Base-by-base conservation (phyloP, 2,113 vertebrate species). In the Oxyura jamaicensis region DNA sequence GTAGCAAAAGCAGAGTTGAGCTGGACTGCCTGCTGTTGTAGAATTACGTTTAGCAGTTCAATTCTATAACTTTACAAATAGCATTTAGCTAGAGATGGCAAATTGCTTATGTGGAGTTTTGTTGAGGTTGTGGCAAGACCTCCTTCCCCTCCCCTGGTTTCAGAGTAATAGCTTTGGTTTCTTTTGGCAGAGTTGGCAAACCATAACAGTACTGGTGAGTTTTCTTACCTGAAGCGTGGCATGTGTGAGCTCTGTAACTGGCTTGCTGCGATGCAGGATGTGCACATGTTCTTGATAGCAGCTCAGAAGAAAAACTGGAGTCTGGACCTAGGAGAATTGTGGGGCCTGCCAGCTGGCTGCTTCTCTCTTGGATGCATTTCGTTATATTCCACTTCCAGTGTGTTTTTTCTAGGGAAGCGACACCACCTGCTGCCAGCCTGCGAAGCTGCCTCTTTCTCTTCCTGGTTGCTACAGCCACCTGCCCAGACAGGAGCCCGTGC, bases 351-450 rank as follows among this genome's bases (percentile, higher is more conserved):
- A 74, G 58, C 15, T 21, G 50, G 48, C 41, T 29, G 16, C n/a
- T 68, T 82, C 28, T 29, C 44, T 35, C 21, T 8, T 21, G 2
- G 16, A 15, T 25, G 44, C 63, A 8, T n/a, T 14, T 36, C 22
- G 12, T 56, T 17, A 5, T 10, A 31, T 20, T 55, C 65, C 16
- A 1, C 26, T 66, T 53, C 62, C 65, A 62, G 39, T 2, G 1
- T 6, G 52, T 59, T 22, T 88, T 36, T 79, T 19, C 36, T 25
- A 18, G 46, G 28, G 82, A 81, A 65, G 81, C 74, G 69, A 60
- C 71, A 91, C 92, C 90, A 83, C 88, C 82, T 84, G 76, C 68
- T 83, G 94, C 60, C 91, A 84, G 69, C 60, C 36, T 35, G 77
- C 48, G 63, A 12, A 63, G 44, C 66, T 93, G 78, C 82, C 31